Evolutionary conservation across 1,140 invertebrate genomes (phyloP), one percentile per base, ranked within the genome.

Genomic region (Bactericera cockerelli): DNA sequence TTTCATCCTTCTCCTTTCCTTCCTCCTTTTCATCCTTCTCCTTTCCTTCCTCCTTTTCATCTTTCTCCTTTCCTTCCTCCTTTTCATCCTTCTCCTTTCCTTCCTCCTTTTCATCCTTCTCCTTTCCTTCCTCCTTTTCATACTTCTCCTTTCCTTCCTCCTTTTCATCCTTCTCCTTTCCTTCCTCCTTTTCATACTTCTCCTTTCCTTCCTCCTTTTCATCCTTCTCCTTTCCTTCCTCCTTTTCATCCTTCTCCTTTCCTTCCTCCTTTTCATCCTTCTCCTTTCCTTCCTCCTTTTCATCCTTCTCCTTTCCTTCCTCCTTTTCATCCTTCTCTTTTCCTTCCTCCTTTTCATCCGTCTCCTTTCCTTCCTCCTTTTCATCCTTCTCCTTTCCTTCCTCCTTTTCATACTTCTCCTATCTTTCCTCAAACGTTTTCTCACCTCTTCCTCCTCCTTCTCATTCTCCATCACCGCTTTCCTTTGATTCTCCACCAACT

Each of bases 1-100:
- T 31, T 58, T 38, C 16, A 53, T 60, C 26, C 39, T 38, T 36
- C 26, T 57, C 55, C 57, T 33, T 31, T 38, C 49, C 55, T 26
- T 19, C 31, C 55, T 36, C 53, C 24, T 24, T 16, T 31, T 33
- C 39, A 28, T 25, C 26, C 49, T 54, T 56, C 21, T 11, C 24
- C 1, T 10, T 10, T 38, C 26, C 57, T 26, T 13, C 28, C 26
- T 38, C 49, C 31, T 39, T 42, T 16, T 13, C 36, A 26, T n/a
- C n/a, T n/a, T n/a, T n/a, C n/a, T n/a, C n/a, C n/a, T n/a, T n/a
- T n/a, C n/a, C n/a, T n/a, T n/a, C n/a, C n/a, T n/a, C n/a, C n/a
- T n/a, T n/a, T n/a, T n/a, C n/a, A n/a, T n/a, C n/a, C n/a, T 55
- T 10, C 38, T 28, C 16, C 26, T 55, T 26, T 55, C 59, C 26